phyloP scores from a whole-genome alignment of 2,113 vertebrate species.

The Rhynchomys soricoides region DNA sequence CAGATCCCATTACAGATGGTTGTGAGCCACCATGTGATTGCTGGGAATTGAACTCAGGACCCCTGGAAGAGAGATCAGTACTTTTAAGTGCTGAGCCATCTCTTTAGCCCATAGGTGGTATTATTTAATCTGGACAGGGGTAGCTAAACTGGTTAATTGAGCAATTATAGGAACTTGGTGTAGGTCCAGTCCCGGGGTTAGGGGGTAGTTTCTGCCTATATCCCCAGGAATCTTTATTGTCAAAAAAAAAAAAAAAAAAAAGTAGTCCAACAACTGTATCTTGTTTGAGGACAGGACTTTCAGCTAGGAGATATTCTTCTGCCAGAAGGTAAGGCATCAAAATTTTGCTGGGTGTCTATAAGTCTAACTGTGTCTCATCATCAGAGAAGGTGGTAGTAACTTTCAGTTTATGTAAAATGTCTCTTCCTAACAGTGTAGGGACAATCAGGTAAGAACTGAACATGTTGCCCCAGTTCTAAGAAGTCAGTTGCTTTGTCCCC shows the following conservation, averaged over 20 bases:
- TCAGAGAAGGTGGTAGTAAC: not conserved
- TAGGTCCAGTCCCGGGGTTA: not conserved
- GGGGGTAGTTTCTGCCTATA: not conserved
- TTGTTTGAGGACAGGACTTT: not conserved
- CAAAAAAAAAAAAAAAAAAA: not conserved
- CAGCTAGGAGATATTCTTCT: not conserved
- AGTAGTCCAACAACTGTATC: not conserved
- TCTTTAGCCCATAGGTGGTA: not conserved
- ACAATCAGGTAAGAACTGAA: not conserved
- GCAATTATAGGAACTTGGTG: not conserved
- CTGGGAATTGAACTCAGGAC: no score
- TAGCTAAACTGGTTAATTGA: not conserved
- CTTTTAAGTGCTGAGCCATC: no score
- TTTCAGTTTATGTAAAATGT: not conserved
- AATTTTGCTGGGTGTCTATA: not conserved
- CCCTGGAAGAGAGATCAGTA: no score
- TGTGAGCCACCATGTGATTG: no score
- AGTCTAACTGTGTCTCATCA: not conserved
- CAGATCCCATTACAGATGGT: no score
- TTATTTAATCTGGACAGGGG: not conserved
- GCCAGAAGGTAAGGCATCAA: not conserved
- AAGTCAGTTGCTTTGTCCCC: not conserved
- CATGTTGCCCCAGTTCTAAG: not conserved
- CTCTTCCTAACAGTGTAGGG: not conserved
- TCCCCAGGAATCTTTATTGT: not conserved